Conservation (phyloP, 1,140 invertebrate species). For the Parasteatoda tepidariorum region DNA sequence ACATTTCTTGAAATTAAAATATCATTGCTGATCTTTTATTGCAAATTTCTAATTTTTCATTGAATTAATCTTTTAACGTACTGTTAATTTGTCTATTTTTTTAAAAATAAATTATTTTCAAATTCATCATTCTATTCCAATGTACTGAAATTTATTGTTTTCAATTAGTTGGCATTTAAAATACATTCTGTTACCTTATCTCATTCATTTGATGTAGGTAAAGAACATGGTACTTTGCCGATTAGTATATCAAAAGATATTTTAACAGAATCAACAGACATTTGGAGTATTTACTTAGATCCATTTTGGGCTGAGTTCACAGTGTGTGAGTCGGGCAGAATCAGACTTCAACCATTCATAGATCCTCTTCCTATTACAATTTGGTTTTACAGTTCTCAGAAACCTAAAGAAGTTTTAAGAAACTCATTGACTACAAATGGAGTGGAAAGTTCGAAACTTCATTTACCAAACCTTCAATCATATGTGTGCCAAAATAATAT, state of each 20-base stretch:
- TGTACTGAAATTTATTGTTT: too few species aligned
- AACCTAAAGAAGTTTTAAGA: conserved; percentile 24
- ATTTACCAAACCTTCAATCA: conserved; percentile 26
- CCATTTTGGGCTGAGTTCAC: conserved; percentile 93
- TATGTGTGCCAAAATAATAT: conserved; percentile 39
- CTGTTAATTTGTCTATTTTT: too few species aligned
- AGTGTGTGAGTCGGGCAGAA: conserved; percentile 78
- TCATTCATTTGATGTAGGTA: too few species aligned
- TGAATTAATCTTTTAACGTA: too few species aligned
- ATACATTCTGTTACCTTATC: too few species aligned
- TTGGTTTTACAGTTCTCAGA: conserved; percentile 74
- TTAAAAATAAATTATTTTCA: too few species aligned
- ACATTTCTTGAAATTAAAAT: too few species aligned
- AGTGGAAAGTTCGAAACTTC: conserved; percentile 8
- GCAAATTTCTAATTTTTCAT: too few species aligned
- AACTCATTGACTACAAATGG: conserved; percentile 69
- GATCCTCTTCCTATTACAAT: conserved; percentile 89
- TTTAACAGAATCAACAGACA: conserved; percentile 68
- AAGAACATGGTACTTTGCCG: too few species aligned
- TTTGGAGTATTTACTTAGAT: conserved; percentile 89
- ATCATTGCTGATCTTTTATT: too few species aligned
- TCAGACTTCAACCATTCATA: conserved; percentile 84
- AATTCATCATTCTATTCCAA: too few species aligned
- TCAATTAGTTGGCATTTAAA: too few species aligned
- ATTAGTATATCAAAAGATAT: background rate